These are phyloP conservation scores for Hydrochoerus hydrochaeris DNA, from an alignment of 2,113 vertebrate genomes.

Conservation along the genomic window DNA sequence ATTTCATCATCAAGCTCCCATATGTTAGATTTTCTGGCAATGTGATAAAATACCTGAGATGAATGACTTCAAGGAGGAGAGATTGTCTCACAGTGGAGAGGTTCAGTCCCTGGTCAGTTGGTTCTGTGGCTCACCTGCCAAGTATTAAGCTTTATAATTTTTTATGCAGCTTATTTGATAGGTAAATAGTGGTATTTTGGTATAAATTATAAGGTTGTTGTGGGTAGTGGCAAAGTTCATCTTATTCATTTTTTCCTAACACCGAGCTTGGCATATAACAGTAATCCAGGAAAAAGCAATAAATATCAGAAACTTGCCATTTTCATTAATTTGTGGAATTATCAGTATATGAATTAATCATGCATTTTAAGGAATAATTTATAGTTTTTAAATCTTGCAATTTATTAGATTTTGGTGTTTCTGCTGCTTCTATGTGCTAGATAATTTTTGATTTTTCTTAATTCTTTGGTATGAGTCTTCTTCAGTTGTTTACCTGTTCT, in stretches of 20 bases:
- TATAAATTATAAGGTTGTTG: background rate
- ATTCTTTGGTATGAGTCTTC: background rate
- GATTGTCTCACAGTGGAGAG: background rate
- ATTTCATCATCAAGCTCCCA: background rate
- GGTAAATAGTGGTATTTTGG: background rate
- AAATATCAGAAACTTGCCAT: background rate
- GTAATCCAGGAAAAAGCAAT: background rate
- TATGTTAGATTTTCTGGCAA: background rate
- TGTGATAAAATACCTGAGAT: background rate
- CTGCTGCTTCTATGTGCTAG: background rate
- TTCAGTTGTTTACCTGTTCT: background rate
- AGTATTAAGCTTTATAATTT: background rate
- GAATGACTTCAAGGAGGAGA: background rate
- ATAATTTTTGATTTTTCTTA: background rate
- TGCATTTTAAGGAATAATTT: constrained; percentile 22
- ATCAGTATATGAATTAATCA: background rate
- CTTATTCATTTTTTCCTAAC: background rate
- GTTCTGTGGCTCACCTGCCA: background rate
- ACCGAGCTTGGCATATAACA: background rate
- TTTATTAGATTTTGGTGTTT: constrained; percentile 25
- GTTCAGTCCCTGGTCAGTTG: background rate
- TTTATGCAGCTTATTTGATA: background rate
- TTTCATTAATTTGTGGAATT: constrained; percentile 19
- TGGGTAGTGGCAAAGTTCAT: background rate
- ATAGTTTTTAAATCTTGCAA: background rate